Conservation (phyloP, 2,888 invertebrate genomes). For the Lasioglossum calceatum region DNA sequence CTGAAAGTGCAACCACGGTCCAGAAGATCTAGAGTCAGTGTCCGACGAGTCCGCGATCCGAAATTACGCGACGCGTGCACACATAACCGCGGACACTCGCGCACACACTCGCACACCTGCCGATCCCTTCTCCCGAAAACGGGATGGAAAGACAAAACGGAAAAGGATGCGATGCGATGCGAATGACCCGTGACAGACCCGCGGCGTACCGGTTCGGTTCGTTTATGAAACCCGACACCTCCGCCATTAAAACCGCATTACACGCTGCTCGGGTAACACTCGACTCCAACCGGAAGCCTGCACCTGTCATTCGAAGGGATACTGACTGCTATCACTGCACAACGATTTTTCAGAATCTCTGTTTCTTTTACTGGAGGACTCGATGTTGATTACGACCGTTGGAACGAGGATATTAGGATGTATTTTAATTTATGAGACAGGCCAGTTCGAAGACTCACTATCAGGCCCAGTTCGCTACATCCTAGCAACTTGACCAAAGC, state of each 20-base stretch:
- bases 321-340: neutral
- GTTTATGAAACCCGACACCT: slow-evolving; percentile 68
- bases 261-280: slow-evolving; percentile 39
- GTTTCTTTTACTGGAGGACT: neutral
- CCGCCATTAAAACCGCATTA: slow-evolving; percentile 69
- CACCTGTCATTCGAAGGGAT: slow-evolving; percentile 55
- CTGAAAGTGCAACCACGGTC: neutral
- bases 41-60: neutral
- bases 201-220: slow-evolving; percentile 60
- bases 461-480: neutral
- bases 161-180: slow-evolving; percentile 40
- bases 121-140: neutral
- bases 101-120: slow-evolving; percentile 1
- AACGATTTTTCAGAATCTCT: neutral
- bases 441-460: neutral
- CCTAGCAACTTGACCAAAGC: neutral
- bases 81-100: slow-evolving; percentile 1
- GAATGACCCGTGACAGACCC: slow-evolving; percentile 61
- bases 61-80: neutral
- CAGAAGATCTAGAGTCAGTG: neutral
- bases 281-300: slow-evolving; percentile 59
- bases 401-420: neutral
- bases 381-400: neutral
- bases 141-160: neutral
- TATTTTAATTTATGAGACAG: neutral